These are phyloP conservation scores for Borostomias antarcticus DNA, from an alignment of 2,797 vertebrate species.

Conservation along the genomic window DNA sequence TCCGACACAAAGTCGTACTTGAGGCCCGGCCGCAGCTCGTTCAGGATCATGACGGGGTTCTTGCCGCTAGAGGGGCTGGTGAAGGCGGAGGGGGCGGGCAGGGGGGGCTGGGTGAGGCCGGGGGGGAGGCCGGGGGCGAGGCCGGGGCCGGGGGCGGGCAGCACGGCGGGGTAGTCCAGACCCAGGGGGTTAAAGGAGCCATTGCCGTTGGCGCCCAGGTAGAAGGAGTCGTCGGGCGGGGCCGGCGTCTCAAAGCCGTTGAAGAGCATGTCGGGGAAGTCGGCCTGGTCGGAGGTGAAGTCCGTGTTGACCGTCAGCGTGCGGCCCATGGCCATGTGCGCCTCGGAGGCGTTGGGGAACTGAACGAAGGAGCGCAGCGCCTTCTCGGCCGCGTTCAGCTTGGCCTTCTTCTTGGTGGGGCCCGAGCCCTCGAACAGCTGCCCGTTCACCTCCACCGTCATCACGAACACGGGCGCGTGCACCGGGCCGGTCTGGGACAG, in stretches of 20 bases:
- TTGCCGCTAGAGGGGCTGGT: conserved; percentile 77
- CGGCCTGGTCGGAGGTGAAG: conserved; percentile 92
- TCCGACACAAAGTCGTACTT: conserved; percentile 93
- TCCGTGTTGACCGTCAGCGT: conserved; percentile 84
- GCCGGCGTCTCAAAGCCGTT: conserved; percentile 86
- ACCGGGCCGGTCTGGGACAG: conserved; percentile 91
- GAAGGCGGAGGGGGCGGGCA: conserved; percentile 61
- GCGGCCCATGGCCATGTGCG: conserved; percentile 88
- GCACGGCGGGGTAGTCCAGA: conserved; percentile 64
- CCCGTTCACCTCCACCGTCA: conserved; percentile 92
- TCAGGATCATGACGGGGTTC: conserved; percentile 94
- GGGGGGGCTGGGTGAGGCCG: conserved; percentile 68
- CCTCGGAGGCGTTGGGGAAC: conserved; percentile 89
- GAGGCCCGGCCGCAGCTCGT: conserved; percentile 88
- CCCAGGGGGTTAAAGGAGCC: conserved; percentile 75
- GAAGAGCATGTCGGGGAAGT: conserved; percentile 89
- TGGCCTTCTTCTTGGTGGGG: conserved; percentile 94
- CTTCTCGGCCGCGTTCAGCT: conserved; percentile 88
- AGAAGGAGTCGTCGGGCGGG: conserved; percentile 75
- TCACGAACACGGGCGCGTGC: conserved; percentile 89
- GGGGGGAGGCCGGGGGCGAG: conserved; percentile 55
- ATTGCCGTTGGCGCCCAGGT: conserved; percentile 77
- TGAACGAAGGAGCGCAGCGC: conserved; percentile 90
- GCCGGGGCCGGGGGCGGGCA: conserved; percentile 54
- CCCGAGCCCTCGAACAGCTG: conserved; percentile 90